phyloP scores from a whole-genome alignment of 2,113 vertebrate species.

The Platysteira castanea region DNA sequence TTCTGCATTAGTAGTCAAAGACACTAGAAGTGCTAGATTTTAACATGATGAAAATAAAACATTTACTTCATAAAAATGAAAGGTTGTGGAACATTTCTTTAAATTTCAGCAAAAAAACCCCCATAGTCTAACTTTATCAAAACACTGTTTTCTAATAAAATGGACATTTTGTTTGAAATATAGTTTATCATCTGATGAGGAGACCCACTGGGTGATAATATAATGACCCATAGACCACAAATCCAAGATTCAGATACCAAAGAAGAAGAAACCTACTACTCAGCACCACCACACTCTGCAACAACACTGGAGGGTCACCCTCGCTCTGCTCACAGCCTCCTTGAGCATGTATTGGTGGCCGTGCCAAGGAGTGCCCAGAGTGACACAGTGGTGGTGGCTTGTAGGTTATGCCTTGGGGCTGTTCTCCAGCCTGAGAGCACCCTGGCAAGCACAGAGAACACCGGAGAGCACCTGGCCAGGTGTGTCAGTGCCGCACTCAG shows the following conservation, averaged over 20 bases:
- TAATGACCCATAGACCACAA: not conserved
- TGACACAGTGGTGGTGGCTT: accelerated
- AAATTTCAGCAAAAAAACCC: not conserved
- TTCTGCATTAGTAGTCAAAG: not conserved
- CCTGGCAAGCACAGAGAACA: not conserved
- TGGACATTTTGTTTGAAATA: not conserved
- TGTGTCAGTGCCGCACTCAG: not conserved
- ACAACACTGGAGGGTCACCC: not conserved
- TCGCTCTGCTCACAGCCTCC: not conserved
- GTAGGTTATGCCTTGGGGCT: not conserved
- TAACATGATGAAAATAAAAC: not conserved
- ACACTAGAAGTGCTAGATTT: not conserved
- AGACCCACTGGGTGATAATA: not conserved
- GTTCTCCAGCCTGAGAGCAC: not conserved
- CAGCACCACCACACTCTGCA: not conserved
- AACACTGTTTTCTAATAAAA: not conserved
- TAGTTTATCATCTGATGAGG: not conserved
- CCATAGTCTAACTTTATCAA: not conserved
- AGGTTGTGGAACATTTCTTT: not conserved
- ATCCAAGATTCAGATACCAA: not conserved
- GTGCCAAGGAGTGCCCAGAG: accelerated
- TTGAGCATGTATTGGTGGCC: not conserved
- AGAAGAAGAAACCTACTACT: not conserved
- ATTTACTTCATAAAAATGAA: not conserved
- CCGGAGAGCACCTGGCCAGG: not conserved